phyloP scores from a whole-genome alignment of 2,113 vertebrate genomes.

The Charadrius vociferus region DNA sequence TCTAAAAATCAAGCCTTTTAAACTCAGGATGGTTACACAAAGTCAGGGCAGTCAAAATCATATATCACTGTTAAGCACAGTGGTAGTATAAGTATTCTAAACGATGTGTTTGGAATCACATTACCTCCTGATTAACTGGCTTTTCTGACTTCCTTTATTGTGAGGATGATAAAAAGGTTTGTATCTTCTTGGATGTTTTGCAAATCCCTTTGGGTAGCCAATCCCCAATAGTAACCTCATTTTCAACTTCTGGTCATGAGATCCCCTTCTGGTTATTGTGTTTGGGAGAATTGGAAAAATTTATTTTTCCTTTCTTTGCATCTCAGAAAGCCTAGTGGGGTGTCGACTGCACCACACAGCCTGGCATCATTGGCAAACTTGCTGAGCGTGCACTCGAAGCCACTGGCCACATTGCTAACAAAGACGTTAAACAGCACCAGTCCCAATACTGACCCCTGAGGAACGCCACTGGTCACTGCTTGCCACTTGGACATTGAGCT shows the following conservation, averaged over 20 bases:
- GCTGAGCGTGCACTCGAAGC: neutral
- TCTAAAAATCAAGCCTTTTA: neutral
- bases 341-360: neutral
- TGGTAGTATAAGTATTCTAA: neutral
- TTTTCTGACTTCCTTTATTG: neutral
- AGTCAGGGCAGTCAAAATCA: neutral
- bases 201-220: neutral
- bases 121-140: neutral
- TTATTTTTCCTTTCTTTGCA: neutral
- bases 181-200: neutral
- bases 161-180: neutral
- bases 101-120: neutral
- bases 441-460: neutral
- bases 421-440: neutral
- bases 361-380: neutral
- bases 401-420: neutral
- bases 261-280: neutral
- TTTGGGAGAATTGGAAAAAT: neutral
- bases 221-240: neutral
- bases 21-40: neutral
- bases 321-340: neutral
- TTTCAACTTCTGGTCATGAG: neutral
- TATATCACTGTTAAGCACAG: neutral
- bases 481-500: neutral
- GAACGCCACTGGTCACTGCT: neutral